These are phyloP conservation scores for Philonicus albiceps DNA, from an alignment of 2,888 invertebrate genomes.

Conservation along the genomic window DNA sequence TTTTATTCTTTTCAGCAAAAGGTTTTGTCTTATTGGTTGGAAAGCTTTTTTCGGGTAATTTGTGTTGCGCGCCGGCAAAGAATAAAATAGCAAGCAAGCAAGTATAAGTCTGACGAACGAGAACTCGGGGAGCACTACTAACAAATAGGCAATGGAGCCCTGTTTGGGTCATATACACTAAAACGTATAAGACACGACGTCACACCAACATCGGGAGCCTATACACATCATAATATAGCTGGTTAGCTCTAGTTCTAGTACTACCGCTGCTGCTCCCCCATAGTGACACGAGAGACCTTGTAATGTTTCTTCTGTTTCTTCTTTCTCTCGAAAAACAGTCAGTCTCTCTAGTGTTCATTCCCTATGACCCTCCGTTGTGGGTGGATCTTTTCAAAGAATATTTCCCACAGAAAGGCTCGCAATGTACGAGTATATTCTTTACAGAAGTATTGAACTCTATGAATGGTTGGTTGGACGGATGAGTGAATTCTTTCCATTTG, in stretches of 20 bases:
- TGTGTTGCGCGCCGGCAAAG: constrained; percentile 21
- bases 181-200: neutral
- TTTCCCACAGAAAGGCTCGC: neutral
- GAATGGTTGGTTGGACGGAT: neutral
- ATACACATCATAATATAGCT: neutral
- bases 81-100: neutral
- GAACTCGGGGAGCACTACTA: neutral
- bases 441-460: neutral
- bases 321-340: neutral
- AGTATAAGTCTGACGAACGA: neutral
- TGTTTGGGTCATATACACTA: neutral
- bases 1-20: neutral
- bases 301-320: neutral
- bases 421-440: neutral
- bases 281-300: neutral
- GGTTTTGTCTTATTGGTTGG: constrained; percentile 37
- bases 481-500: neutral
- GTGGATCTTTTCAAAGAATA: neutral
- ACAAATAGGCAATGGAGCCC: neutral
- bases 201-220: neutral
- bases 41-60: constrained; percentile 30
- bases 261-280: neutral
- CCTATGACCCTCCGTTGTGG: neutral
- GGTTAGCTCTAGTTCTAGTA: neutral
- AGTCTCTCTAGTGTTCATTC: neutral